Conservation (phyloP, 2,797 vertebrate species). For the Heterohyrax brucei region DNA sequence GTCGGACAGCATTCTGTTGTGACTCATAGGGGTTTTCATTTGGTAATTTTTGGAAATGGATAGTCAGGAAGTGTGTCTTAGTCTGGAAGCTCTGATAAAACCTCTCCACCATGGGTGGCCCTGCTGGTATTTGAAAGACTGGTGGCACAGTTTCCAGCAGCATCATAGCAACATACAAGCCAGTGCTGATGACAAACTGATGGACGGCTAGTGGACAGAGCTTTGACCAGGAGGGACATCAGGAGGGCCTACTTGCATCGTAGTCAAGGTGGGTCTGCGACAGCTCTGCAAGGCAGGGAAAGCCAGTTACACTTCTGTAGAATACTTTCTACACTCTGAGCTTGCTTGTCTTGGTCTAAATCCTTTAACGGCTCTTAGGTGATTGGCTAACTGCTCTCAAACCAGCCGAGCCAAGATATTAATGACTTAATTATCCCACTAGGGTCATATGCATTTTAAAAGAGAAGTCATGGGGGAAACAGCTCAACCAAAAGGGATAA, state of each 20-base stretch:
- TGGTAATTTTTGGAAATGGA: neutral
- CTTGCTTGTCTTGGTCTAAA: neutral
- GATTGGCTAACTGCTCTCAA: constrained; percentile 28
- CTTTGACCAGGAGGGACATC: neutral
- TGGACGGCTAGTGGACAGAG: neutral
- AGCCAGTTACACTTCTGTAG: neutral
- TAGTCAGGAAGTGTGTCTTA: neutral
- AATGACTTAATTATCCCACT: constrained; percentile 17
- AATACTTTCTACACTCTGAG: neutral
- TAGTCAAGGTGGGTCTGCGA: neutral
- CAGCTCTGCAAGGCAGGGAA: neutral
- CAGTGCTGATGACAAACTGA: neutral
- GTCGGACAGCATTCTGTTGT: neutral
- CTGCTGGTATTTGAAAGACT: neutral
- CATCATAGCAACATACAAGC: neutral
- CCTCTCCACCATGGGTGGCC: neutral
- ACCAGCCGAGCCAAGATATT: constrained; percentile 33
- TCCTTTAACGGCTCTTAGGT: neutral
- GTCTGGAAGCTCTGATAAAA: neutral
- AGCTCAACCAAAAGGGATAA: neutral
- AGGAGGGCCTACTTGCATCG: neutral
- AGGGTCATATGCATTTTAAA: constrained; percentile 48
- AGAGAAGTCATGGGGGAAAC: constrained; percentile 1
- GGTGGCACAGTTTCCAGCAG: neutral
- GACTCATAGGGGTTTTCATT: neutral